phyloP scores from a whole-genome alignment of 2,888 invertebrate species.

The Microctonus aethiopoides region DNA sequence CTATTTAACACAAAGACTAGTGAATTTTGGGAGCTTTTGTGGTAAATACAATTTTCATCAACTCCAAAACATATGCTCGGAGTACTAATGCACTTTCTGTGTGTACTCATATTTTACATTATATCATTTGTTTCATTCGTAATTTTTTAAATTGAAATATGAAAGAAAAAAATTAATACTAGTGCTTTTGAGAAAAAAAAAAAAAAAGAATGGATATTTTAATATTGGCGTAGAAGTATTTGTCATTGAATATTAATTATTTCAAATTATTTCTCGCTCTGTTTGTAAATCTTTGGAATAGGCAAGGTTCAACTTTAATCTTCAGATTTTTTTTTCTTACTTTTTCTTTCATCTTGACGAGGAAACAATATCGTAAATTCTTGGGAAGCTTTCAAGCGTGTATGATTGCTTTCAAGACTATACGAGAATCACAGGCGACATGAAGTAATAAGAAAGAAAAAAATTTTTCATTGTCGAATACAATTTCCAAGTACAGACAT shows the following conservation, averaged over 20 bases:
- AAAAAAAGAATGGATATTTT: background rate
- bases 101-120: background rate
- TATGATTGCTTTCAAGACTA: slow-evolving; percentile 12
- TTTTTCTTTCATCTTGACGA: slow-evolving; percentile 1
- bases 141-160: background rate
- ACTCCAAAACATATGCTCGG: background rate
- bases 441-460: background rate
- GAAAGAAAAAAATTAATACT: background rate
- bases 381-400: slow-evolving; percentile 14
- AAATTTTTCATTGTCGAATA: background rate
- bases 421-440: background rate
- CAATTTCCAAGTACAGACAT: background rate
- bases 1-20: background rate
- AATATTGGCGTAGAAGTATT: background rate
- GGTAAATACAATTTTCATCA: slow-evolving; percentile 2
- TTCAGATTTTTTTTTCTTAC: background rate
- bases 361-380: slow-evolving; percentile 23
- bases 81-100: background rate
- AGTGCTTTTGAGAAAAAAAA: background rate
- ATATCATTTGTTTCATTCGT: background rate
- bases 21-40: background rate
- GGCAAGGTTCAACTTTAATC: background rate
- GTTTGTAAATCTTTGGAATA: background rate
- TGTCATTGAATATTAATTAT: background rate
- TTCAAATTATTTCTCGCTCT: background rate